Evolutionary conservation across 1,140 invertebrate genomes (phyloP).

Genomic region (Pseudomyrmex dendroicus): DNA sequence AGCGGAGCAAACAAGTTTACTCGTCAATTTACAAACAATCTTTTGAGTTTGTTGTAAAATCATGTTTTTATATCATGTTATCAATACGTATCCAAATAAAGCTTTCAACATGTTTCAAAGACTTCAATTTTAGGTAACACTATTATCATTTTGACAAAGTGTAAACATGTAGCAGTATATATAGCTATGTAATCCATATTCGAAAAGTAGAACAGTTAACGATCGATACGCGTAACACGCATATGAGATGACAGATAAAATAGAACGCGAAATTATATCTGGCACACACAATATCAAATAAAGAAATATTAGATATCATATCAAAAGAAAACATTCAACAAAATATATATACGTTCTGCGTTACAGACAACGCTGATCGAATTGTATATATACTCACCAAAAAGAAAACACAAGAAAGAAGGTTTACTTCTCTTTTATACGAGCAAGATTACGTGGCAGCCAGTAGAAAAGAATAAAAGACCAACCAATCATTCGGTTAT

Average conservation of each 20-base stretch:
- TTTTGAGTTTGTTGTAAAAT: background rate
- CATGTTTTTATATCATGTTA: background rate
- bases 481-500: conserved; percentile 48
- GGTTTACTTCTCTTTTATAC: background rate
- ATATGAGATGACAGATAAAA: background rate
- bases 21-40: background rate
- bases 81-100: background rate
- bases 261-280: background rate
- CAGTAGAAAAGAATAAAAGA: conserved; percentile 13
- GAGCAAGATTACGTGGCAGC: background rate
- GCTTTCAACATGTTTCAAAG: background rate
- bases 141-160: background rate
- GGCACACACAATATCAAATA: background rate
- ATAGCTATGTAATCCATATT: too few relatives aligned
- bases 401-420: background rate
- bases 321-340: background rate
- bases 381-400: background rate
- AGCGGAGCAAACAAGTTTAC: background rate
- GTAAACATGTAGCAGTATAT: too few relatives aligned
- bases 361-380: background rate
- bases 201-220: background rate
- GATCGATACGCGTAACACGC: background rate
- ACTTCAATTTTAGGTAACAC: background rate
- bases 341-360: background rate
- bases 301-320: background rate